Evolutionary conservation across 2,113 vertebrate species (phyloP).

Genomic region (Podiceps cristatus): DNA sequence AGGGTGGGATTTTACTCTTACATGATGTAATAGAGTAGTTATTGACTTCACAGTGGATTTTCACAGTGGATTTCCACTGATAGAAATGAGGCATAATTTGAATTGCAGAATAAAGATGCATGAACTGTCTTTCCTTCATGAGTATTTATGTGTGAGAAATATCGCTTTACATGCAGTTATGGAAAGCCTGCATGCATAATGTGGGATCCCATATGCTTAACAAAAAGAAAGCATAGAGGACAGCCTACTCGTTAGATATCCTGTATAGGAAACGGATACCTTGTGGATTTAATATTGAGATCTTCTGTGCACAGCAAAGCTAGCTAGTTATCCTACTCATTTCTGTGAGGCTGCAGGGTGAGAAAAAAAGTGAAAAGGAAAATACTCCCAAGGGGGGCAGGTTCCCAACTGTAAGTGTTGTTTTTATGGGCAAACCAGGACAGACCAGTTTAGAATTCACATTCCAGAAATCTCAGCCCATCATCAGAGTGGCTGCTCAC

Average conservation of each 20-base stretch:
- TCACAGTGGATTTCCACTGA: constrained; percentile 10
- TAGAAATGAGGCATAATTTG: constrained; percentile 19
- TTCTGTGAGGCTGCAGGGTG: not conserved
- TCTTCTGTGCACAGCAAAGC: not conserved
- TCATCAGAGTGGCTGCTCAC: not conserved
- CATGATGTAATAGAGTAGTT: not conserved
- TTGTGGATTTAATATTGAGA: not conserved
- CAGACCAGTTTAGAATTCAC: not conserved
- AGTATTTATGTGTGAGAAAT: constrained; percentile 31
- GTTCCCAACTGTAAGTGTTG: not conserved
- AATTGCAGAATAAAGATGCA: constrained; percentile 9
- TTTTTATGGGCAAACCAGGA: not conserved
- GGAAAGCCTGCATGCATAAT: constrained; percentile 21
- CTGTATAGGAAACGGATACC: not conserved
- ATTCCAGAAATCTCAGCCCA: not conserved
- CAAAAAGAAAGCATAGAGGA: not conserved
- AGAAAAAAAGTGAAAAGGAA: not conserved
- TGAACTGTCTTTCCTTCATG: constrained; percentile 17
- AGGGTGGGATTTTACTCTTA: not conserved
- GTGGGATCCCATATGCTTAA: constrained; percentile 30
- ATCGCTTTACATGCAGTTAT: not conserved
- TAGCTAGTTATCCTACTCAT: not conserved
- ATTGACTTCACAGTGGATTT: not conserved
- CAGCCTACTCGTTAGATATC: not conserved
- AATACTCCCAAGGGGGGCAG: not conserved